Evolutionary conservation across 1,140 invertebrate species (phyloP), one percentile per base, ranked within the genome.

Genomic region (Aphaenogaster floridana): DNA sequence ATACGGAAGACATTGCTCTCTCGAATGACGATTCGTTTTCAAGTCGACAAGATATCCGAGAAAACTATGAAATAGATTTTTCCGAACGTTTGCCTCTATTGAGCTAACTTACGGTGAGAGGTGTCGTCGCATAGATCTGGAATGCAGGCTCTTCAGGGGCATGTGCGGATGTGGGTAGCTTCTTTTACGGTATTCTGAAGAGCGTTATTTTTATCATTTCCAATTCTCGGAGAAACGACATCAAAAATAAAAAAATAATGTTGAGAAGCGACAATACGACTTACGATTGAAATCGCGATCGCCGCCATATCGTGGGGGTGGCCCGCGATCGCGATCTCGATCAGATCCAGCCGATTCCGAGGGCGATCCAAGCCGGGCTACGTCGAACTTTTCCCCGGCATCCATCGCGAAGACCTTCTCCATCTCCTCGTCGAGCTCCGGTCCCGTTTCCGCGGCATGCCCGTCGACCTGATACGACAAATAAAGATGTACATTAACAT

Each of bases 381-480:
- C 96, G 95, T 97, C 96, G 93, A 97, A 97, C 88, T 96, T 96
- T 64, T 97, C 96, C 71, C 95, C 94, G 84, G 93, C 84, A 69
- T 95, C 94, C 94, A 96, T 96, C 52, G 97, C 96, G 94, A 97
- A 97, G 86, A 97, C 97, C 95, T 97, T 97, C 93, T 97, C 97
- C 96, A 97, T 97, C 96, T 97, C 97, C 94, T 97, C 97, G 95
- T 97, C 97, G 94, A 97, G 95, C 88, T 97, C 96, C 88, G 97
- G 96, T 93, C 96, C 96, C 93, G 96, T 95, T 95, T 96, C 96
- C 93, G 96, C 93, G 93, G 96, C 96, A 96, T 96, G 95, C 89
- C 96, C 96, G 94, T 96, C 95, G 92, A 94, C 91, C 94, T 96
- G 77, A 5, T 87, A 81, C 36, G 15, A 0, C n/a, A 28, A 36